Evolutionary conservation across 2,797 vertebrate species (phyloP).

Genomic region (Halcyon leucocephala): DNA sequence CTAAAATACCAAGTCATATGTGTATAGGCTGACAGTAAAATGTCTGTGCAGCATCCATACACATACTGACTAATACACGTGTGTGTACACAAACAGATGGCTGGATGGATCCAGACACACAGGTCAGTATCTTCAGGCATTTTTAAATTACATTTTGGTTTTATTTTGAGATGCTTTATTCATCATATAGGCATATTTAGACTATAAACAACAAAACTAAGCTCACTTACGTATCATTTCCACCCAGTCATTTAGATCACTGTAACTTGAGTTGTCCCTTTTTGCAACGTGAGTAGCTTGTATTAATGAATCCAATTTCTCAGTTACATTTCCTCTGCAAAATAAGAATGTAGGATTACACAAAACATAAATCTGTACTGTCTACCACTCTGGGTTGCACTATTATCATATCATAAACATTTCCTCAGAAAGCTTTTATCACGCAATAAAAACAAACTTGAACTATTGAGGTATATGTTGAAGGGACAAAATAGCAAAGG

Average conservation of each 20-base stretch:
- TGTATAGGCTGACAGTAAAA: background rate
- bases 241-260: constrained; percentile 83
- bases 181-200: background rate
- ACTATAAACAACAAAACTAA: background rate
- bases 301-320: constrained; percentile 79
- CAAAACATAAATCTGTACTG: background rate
- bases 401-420: background rate
- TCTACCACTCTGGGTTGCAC: background rate
- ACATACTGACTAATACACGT: accelerated
- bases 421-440: background rate
- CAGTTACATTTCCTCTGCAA: constrained; percentile 81
- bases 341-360: background rate
- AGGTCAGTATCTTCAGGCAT: background rate
- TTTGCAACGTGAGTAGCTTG: constrained; percentile 83
- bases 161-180: background rate
- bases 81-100: background rate
- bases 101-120: background rate
- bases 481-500: background rate
- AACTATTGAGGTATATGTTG: background rate
- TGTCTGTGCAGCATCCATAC: background rate
- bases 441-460: background rate
- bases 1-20: background rate
- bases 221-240: constrained; percentile 86
- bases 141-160: background rate
- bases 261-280: constrained; percentile 82